Conservation (phyloP, 92 coral and sea anemone species). For the Parazoanthus atlanticus region DNA sequence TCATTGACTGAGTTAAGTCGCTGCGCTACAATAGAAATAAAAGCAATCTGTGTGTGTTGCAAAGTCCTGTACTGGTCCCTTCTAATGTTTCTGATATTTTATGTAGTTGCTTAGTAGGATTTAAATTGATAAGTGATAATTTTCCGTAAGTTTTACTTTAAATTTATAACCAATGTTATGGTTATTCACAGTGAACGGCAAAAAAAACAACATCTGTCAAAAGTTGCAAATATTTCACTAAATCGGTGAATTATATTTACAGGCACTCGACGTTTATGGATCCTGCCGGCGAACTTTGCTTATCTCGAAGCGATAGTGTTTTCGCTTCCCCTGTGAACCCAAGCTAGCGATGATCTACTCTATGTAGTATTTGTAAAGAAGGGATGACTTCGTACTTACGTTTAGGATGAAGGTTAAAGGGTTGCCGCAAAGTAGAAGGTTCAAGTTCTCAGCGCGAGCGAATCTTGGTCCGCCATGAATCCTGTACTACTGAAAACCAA, state of each 20-base stretch:
- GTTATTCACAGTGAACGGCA: neutral
- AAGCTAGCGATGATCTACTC: neutral
- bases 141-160: neutral
- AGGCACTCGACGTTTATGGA: neutral
- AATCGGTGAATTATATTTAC: neutral
- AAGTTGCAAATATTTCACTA: neutral
- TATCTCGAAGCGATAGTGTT: neutral
- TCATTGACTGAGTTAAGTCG: neutral
- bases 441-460: slow-evolving; percentile 1
- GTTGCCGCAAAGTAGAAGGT: neutral
- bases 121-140: neutral
- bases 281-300: neutral
- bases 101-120: neutral
- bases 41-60: neutral
- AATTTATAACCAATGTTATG: too few species aligned
- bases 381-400: neutral
- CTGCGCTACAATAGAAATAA: too few species aligned
- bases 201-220: neutral
- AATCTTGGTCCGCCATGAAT: slow-evolving; percentile 15
- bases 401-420: neutral
- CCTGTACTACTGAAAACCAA: neutral
- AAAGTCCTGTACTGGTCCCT: neutral
- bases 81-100: neutral
- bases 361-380: neutral
- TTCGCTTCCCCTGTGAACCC: neutral